phyloP scores from a whole-genome alignment of 2,113 vertebrate species.

The Hucho hucho region DNA sequence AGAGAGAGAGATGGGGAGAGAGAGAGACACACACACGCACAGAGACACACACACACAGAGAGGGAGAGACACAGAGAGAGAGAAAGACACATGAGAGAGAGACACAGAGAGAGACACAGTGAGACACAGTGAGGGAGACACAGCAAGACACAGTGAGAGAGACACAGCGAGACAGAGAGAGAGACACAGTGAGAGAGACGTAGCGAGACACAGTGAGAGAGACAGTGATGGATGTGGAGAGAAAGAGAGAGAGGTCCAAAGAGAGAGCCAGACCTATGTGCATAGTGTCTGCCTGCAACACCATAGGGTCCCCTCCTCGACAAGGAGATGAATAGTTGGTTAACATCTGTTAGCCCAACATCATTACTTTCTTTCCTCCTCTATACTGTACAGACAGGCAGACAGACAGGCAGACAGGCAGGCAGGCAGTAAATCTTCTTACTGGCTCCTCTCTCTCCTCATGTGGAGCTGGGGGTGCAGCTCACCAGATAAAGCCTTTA shows the following conservation, averaged over 20 bases:
- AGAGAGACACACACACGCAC: too few relatives aligned
- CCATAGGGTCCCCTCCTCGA: slow-evolving; percentile 59
- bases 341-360: slow-evolving; percentile 77
- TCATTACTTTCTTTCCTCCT: slow-evolving; percentile 67
- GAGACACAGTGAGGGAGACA: neutral
- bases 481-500: neutral
- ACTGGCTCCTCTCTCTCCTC: neutral
- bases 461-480: neutral
- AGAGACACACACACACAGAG: too few relatives aligned
- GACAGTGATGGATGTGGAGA: too few relatives aligned
- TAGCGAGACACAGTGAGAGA: slow-evolving; percentile 9
- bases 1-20: too few relatives aligned
- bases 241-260: neutral
- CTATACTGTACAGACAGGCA: slow-evolving; percentile 47
- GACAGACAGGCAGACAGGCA: too few relatives aligned
- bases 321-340: slow-evolving; percentile 70
- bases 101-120: too few relatives aligned
- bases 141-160: neutral
- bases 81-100: too few relatives aligned
- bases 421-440: slow-evolving; percentile 47
- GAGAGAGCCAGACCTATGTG: neutral
- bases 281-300: slow-evolving; percentile 46
- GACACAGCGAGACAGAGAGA: neutral
- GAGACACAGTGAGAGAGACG: neutral
- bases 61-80: too few relatives aligned